Conservation (phyloP, 2,888 invertebrate genomes). For the Noctua pronuba region DNA sequence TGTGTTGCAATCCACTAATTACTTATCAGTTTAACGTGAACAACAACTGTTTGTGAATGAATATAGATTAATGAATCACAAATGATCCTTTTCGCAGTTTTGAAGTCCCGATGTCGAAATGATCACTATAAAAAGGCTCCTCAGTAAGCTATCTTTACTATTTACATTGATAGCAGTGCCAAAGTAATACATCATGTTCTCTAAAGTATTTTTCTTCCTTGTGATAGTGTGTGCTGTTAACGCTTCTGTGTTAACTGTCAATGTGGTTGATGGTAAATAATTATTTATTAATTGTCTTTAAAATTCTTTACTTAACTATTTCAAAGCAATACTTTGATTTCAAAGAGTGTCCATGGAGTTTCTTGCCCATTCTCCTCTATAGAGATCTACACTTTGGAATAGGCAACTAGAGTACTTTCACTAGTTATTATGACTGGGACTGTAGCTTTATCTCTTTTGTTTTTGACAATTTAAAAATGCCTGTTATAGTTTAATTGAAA, state of each 20-base stretch:
- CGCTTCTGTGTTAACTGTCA: conserved; percentile 50
- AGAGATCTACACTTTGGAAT: background rate
- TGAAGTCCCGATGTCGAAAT: conserved; percentile 54
- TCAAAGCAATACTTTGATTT: background rate
- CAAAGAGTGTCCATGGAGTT: background rate
- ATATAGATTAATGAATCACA: conserved; percentile 24
- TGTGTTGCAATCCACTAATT: no score
- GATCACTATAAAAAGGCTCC: conserved; percentile 45
- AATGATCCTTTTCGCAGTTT: conserved; percentile 10
- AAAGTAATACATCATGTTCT: conserved; percentile 45
- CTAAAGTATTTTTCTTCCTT: conserved; percentile 42
- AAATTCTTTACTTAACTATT: background rate
- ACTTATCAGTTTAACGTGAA: conserved; percentile 28
- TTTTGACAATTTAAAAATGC: background rate
- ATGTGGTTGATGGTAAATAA: conserved; percentile 53
- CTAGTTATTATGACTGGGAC: background rate
- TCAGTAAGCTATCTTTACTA: conserved; percentile 6
- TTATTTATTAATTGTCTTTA: background rate
- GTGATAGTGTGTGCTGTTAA: conserved; percentile 43
- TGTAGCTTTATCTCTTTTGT: background rate
- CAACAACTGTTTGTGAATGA: background rate
- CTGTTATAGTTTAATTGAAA: background rate
- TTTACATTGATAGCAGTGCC: conserved; percentile 5
- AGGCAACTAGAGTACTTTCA: background rate
- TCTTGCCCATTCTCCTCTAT: background rate